phyloP scores from a whole-genome alignment of 2,888 invertebrate genomes.

The Odontothrips loti region DNA sequence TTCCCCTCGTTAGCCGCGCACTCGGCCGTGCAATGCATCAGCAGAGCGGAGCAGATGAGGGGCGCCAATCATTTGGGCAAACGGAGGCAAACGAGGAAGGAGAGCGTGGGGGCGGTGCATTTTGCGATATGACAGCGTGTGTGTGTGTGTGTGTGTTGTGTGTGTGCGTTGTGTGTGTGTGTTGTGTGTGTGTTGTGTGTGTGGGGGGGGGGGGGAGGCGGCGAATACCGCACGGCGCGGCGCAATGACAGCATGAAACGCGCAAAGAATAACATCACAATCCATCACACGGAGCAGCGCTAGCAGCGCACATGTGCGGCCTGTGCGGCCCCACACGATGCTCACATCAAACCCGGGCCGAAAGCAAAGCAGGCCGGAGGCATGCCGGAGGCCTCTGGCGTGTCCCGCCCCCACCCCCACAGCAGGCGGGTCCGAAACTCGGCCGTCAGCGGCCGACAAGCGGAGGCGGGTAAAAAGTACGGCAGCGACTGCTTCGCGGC shows the following conservation, averaged over 20 bases:
- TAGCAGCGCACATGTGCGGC: not conserved
- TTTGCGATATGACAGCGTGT: no score
- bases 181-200: no score
- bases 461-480: not conserved
- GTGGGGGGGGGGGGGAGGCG: not conserved
- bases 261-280: conserved; percentile 16
- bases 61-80: no score
- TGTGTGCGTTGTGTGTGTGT: no score
- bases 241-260: conserved; percentile 5
- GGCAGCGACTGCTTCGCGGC: not conserved
- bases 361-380: not conserved
- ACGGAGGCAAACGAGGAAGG: no score
- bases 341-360: not conserved
- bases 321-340: not conserved
- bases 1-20: not conserved
- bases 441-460: not conserved
- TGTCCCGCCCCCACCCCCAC: not conserved
- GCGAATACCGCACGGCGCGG: not conserved
- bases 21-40: not conserved
- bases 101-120: no score
- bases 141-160: no score
- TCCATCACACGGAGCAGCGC: not conserved
- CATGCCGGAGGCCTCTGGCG: not conserved
- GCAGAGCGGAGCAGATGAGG: no score
- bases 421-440: not conserved